These are phyloP conservation scores for Hyalella azteca DNA, from an alignment of 2,888 invertebrate genomes.

Conservation along the genomic window DNA sequence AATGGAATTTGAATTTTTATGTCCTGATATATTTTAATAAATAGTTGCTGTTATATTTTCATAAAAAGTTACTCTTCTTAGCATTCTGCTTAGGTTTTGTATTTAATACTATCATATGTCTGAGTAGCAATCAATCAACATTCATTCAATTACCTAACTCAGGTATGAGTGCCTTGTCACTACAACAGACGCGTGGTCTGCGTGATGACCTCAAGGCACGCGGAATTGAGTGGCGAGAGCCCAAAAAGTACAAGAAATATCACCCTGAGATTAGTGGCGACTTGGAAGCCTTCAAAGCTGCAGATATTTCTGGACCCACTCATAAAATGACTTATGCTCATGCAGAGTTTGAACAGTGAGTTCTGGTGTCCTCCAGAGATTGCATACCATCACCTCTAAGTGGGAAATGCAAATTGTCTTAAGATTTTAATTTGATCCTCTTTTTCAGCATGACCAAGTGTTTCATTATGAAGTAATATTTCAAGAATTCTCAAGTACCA, in stretches of 20 bases:
- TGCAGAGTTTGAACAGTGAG: background rate
- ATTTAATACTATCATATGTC: background rate
- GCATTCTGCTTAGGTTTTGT: background rate
- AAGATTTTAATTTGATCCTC: no score
- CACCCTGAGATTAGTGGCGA: conserved; percentile 48
- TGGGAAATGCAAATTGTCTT: no score
- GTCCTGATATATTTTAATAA: background rate
- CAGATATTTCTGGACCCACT: conserved; percentile 2
- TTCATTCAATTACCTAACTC: background rate
- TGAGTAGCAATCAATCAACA: background rate
- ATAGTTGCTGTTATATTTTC: background rate
- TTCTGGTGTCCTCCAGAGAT: no score
- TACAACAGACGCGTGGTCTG: conserved; percentile 21
- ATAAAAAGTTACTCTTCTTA: background rate
- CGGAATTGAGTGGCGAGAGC: conserved; percentile 49
- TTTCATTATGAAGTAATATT: no score
- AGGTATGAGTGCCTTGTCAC: background rate
- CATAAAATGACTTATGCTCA: background rate
- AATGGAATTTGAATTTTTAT: background rate
- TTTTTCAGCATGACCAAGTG: no score
- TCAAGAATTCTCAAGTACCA: no score
- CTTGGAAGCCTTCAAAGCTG: conserved; percentile 20
- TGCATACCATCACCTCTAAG: no score
- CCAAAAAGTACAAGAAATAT: conserved; percentile 40
- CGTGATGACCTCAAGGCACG: conserved; percentile 45